Percentiles rank a stretch among this genome's conserved stretches.
phyloP scores from a whole-genome alignment of 1,140 invertebrate species.

The Halesus radiatus region DNA sequence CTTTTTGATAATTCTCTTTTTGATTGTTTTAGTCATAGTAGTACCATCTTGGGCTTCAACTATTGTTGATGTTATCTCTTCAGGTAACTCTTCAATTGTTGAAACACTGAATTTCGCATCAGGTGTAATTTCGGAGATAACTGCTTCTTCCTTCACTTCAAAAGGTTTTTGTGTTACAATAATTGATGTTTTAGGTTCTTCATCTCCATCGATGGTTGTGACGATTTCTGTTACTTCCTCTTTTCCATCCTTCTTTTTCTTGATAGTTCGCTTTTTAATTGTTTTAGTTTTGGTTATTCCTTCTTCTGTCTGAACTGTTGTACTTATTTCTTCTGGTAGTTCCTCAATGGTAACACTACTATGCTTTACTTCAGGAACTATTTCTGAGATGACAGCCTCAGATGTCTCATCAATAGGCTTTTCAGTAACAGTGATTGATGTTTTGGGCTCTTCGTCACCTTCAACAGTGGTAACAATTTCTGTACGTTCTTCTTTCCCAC shows the following conservation, averaged over 20 bases:
- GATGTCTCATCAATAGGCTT: constrained; percentile 32
- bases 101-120: background rate
- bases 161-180: constrained; percentile 22
- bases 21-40: constrained; percentile 59
- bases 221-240: constrained; percentile 57
- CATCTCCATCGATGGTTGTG: constrained; percentile 63
- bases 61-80: constrained; percentile 60
- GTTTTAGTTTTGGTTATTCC: constrained; percentile 55
- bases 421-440: constrained; percentile 33
- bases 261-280: constrained; percentile 63
- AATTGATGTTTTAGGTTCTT: constrained; percentile 60
- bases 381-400: too few relatives aligned
- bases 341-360: too few relatives aligned
- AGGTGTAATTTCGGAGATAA: background rate
- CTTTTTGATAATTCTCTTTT: constrained; percentile 61
- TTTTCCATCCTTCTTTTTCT: constrained; percentile 59
- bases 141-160: background rate
- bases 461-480: constrained; percentile 60
- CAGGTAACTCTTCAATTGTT: constrained; percentile 2
- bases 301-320: constrained; percentile 58
- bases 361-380: too few relatives aligned
- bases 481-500: background rate
- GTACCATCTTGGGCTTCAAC: constrained; percentile 45
- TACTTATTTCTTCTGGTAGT: background rate
- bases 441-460: constrained; percentile 35